These are phyloP conservation scores for Cetonia aurata DNA, from an alignment of 2,888 invertebrate species.

Conservation along the genomic window DNA sequence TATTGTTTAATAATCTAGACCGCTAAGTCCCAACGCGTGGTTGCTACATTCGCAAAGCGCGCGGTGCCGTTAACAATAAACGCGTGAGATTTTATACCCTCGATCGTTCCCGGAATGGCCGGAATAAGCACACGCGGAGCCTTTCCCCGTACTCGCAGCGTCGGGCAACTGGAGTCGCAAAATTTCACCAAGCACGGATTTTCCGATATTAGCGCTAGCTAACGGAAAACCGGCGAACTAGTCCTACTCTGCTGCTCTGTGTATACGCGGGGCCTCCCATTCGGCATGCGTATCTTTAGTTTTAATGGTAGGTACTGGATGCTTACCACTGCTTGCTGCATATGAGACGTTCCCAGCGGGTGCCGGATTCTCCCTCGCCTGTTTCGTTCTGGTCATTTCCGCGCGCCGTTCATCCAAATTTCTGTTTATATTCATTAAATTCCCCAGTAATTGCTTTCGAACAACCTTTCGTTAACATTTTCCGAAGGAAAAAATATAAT, in stretches of 20 bases:
- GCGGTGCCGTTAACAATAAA: neutral
- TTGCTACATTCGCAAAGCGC: neutral
- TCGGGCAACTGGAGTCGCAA: constrained; percentile 49
- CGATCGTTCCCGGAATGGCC: constrained; percentile 6
- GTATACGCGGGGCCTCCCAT: constrained; percentile 14
- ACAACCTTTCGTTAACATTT: too few species aligned
- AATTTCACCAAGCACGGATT: constrained; percentile 54
- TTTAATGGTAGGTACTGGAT: constrained; percentile 29
- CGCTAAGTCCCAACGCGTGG: too few species aligned
- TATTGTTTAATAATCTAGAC: too few species aligned
- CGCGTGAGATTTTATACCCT: constrained; percentile 10
- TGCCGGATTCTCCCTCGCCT: too few species aligned
- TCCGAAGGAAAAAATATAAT: too few species aligned
- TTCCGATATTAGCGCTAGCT: constrained; percentile 54
- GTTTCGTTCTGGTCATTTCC: too few species aligned
- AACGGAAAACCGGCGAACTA: constrained; percentile 51
- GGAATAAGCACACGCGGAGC: constrained; percentile 17
- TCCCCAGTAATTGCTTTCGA: too few species aligned
- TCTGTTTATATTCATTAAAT: too few species aligned
- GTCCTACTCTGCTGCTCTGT: constrained; percentile 27
- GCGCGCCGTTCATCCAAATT: too few species aligned
- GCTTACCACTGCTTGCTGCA: too few species aligned
- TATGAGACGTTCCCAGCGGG: too few species aligned
- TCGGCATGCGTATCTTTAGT: constrained; percentile 49
- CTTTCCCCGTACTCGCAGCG: constrained; percentile 45